phyloP scores from a whole-genome alignment of 2,797 vertebrate species.

The Graptemys geographica region DNA sequence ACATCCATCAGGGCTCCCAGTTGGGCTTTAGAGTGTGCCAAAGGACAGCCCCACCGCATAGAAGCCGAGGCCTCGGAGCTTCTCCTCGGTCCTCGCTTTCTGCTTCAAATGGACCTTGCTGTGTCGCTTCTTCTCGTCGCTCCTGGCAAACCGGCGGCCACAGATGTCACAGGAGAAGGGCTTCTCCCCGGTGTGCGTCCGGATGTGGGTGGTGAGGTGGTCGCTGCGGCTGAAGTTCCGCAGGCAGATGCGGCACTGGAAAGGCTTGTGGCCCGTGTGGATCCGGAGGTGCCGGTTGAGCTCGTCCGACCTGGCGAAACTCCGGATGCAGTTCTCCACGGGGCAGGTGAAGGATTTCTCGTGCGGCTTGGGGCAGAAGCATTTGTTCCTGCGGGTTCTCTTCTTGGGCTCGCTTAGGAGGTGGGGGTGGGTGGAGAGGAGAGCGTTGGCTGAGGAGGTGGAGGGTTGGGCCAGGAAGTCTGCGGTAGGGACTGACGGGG shows the following conservation, averaged over 20 bases:
- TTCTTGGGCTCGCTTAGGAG: conserved; percentile 86
- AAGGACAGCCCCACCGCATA: conserved; percentile 84
- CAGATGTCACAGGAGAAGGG: conserved; percentile 98
- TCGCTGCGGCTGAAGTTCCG: conserved; percentile 98
- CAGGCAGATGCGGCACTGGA: conserved; percentile 98
- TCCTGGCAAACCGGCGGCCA: conserved; percentile 94
- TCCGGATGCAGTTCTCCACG: conserved; percentile 94
- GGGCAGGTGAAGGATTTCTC: conserved; percentile 98
- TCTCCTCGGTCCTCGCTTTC: conserved; percentile 95
- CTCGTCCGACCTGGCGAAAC: conserved; percentile 98
- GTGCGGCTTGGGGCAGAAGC: conserved; percentile 91
- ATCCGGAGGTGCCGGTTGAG: conserved; percentile 98
- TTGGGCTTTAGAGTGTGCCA: conserved; percentile 60
- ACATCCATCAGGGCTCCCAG: accelerated
- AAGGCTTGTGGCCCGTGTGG: conserved; percentile 98
- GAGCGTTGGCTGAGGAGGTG: conserved; percentile 82
- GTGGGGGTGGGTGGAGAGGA: conserved; percentile 82
- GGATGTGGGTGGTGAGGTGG: conserved; percentile 97
- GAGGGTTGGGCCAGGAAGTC: conserved; percentile 80
- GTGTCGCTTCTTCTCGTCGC: conserved; percentile 96
- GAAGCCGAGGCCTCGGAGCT: conserved; percentile 88
- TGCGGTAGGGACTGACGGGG: conserved; percentile 65
- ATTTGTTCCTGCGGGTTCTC: conserved; percentile 89
- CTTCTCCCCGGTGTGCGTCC: conserved; percentile 98
- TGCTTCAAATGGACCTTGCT: conserved; percentile 97